A percentile compares a stretch with the other conserved stretches of the same genome.
These are phyloP conservation scores for Ophiothrix spiculata DNA, from an alignment of 35 echinoderm and acorn worm genomes.

Conservation along the genomic window DNA sequence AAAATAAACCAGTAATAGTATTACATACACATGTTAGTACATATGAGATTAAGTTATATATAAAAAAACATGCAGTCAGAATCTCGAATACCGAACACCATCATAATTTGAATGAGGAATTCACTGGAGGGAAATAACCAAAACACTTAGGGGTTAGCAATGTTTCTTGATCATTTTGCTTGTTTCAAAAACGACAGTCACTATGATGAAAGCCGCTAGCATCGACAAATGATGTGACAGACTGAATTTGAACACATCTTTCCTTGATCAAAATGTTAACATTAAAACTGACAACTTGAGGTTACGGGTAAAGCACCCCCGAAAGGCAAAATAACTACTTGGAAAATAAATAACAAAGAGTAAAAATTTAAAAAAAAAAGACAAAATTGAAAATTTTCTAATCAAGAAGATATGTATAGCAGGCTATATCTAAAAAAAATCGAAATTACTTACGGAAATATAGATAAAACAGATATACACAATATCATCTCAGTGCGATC, in stretches of 20 bases:
- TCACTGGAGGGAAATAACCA: too few species aligned
- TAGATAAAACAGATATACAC: background rate
- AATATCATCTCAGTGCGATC: background rate
- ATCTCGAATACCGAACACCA: too few species aligned
- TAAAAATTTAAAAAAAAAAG: background rate
- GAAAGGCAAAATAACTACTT: background rate
- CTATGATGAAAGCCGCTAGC: background rate
- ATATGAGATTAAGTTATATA: too few species aligned
- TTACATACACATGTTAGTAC: too few species aligned
- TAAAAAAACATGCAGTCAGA: too few species aligned
- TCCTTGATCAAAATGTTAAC: too few species aligned
- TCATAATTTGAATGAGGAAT: too few species aligned
- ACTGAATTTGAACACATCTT: background rate
- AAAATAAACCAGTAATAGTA: too few species aligned
- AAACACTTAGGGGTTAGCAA: background rate
- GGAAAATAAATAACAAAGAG: background rate
- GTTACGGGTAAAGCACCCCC: background rate
- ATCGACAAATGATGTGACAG: background rate
- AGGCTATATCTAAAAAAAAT: background rate
- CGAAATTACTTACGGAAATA: background rate
- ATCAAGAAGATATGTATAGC: too few species aligned
- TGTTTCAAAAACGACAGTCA: background rate
- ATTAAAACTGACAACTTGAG: background rate
- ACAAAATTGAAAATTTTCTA: too few species aligned
- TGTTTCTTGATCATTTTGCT: background rate